These are phyloP conservation scores for Pediacus dermestoides DNA, from an alignment of 2,888 invertebrate species.

Conservation along the genomic window DNA sequence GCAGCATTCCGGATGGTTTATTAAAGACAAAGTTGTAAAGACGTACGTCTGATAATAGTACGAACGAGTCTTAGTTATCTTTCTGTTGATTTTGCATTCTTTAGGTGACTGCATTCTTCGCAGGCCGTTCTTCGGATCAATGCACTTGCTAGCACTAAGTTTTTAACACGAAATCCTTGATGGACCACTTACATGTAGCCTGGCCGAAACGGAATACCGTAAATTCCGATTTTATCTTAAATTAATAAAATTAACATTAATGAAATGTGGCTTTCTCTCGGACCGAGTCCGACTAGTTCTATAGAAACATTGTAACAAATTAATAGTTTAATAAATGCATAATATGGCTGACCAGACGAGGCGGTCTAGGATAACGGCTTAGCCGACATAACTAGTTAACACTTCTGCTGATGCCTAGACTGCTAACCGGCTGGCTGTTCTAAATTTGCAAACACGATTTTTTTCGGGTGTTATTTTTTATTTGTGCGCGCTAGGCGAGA, in stretches of 20 bases:
- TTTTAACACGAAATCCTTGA: conserved; percentile 37
- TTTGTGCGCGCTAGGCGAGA: too few species aligned
- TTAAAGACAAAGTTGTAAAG: conserved; percentile 25
- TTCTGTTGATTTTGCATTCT: conserved; percentile 45
- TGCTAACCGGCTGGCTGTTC: too few species aligned
- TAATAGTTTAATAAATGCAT: too few species aligned
- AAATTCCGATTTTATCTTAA: conserved; percentile 32
- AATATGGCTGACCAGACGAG: too few species aligned
- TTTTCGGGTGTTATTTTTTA: too few species aligned
- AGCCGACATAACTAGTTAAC: too few species aligned
- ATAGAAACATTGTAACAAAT: too few species aligned
- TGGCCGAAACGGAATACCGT: conserved; percentile 21
- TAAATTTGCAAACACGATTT: too few species aligned
- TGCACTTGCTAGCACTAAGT: conserved; percentile 37
- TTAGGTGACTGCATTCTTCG: conserved; percentile 43
- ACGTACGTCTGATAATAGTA: conserved; percentile 18
- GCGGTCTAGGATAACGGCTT: too few species aligned
- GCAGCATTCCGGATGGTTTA: conserved; percentile 21
- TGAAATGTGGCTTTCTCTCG: conserved; percentile 27
- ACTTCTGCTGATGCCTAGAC: too few species aligned
- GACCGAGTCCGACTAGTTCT: conserved; percentile 15
- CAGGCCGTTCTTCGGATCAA: conserved; percentile 42
- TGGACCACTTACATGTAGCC: conserved; percentile 30
- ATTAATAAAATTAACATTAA: conserved; percentile 30
- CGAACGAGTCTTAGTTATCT: conserved; percentile 31